phyloP scores from a whole-genome alignment of 1,140 invertebrate species.

The Drosophila kanapiae region DNA sequence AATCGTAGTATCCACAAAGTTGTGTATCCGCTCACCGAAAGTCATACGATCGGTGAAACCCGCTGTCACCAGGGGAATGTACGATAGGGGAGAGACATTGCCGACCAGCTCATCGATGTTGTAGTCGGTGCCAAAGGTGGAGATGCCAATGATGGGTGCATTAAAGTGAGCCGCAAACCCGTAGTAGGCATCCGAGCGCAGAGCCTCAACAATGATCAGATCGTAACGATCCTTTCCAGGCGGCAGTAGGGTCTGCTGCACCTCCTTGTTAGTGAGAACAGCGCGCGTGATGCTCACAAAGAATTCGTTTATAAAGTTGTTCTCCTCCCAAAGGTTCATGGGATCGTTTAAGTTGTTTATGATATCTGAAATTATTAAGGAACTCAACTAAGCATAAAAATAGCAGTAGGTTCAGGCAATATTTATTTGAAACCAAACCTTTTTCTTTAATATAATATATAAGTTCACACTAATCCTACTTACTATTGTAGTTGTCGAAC shows the following conservation, averaged over 20 bases:
- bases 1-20: conserved; percentile 62
- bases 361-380: background rate
- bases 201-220: conserved; percentile 65
- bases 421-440: no score
- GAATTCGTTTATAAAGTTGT: conserved; percentile 59
- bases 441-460: no score
- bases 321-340: conserved; percentile 55
- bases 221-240: conserved; percentile 61
- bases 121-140: conserved; percentile 75
- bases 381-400: background rate
- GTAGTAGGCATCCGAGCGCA: conserved; percentile 66
- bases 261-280: conserved; percentile 55
- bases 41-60: conserved; percentile 83
- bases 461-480: background rate
- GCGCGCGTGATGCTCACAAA: conserved; percentile 31
- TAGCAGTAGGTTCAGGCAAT: no score
- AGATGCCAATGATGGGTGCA: conserved; percentile 77
- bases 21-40: conserved; percentile 84
- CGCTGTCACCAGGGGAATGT: conserved; percentile 71
- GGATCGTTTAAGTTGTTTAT: conserved; percentile 11
- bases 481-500: conserved; percentile 60
- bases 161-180: conserved; percentile 74
- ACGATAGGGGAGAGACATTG: conserved; percentile 82
- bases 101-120: conserved; percentile 78
- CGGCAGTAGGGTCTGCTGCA: conserved; percentile 45